phyloP scores from a whole-genome alignment of 2,113 vertebrate species.

The Percina caprodes region DNA sequence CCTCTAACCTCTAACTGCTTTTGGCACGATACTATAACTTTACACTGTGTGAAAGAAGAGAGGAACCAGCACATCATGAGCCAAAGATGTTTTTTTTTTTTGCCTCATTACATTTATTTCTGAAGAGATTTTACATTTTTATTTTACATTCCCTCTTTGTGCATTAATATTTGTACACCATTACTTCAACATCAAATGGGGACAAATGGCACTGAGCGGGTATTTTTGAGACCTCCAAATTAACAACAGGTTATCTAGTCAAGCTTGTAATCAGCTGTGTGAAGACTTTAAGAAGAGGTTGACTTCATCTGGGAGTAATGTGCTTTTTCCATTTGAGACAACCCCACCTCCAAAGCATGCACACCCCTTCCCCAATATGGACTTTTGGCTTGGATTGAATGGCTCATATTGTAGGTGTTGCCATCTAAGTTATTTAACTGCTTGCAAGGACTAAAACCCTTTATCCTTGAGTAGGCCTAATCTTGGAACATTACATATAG shows the following conservation, averaged over 20 bases:
- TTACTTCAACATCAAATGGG: not conserved
- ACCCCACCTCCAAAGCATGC: constrained; percentile 8
- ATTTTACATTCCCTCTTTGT: constrained; percentile 3
- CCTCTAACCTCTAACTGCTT: constrained; percentile 43
- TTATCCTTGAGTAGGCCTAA: constrained; percentile 57
- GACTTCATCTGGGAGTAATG: constrained; percentile 26
- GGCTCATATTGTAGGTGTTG: constrained; percentile 71
- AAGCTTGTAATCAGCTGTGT: constrained; percentile 7
- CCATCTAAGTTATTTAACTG: constrained; percentile 62
- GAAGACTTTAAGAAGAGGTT: constrained; percentile 15
- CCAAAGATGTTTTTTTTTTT: constrained; percentile 29
- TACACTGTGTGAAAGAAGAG: constrained; percentile 42
- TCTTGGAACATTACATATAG: constrained; percentile 61
- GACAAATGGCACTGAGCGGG: not conserved
- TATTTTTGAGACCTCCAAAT: constrained; percentile 25
- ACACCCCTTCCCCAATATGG: constrained; percentile 16
- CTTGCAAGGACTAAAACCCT: constrained; percentile 68
- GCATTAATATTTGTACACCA: not conserved
- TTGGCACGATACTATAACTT: constrained; percentile 50
- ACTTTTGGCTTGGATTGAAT: constrained; percentile 42
- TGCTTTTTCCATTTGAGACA: constrained; percentile 42
- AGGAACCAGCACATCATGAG: constrained; percentile 29
- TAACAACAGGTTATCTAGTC: constrained; percentile 10
- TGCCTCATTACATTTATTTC: constrained; percentile 15
- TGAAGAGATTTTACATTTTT: constrained; percentile 1